phyloP scores from a whole-genome alignment of 2,113 vertebrate genomes.

The Cyprinodon brontotheroides region DNA sequence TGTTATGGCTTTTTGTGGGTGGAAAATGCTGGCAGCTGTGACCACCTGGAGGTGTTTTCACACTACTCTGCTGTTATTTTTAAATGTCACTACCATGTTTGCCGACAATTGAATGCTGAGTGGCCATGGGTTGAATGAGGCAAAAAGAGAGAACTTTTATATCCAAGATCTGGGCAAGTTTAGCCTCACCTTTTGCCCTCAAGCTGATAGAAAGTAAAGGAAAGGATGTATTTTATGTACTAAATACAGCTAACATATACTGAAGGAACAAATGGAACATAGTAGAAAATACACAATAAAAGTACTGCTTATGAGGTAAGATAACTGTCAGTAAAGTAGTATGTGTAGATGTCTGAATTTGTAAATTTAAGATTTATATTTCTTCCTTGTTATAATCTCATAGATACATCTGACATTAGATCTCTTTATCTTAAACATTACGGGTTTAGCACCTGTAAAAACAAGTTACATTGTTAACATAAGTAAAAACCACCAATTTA shows the following conservation, averaged over 20 bases:
- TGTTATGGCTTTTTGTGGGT: slow-evolving; percentile 32
- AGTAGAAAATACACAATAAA: no score
- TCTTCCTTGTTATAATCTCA: no score
- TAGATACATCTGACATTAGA: no score
- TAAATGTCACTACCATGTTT: slow-evolving; percentile 42
- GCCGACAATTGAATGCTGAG: slow-evolving; percentile 12
- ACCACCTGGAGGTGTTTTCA: slow-evolving; percentile 40
- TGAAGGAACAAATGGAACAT: no score
- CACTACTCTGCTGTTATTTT: slow-evolving; percentile 28
- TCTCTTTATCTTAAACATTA: no score
- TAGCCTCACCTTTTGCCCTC: not conserved
- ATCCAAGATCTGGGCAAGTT: not conserved
- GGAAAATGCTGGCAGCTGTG: slow-evolving; percentile 37
- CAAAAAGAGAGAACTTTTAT: not conserved
- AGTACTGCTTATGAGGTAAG: no score
- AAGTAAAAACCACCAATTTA: no score
- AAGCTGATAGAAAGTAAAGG: not conserved
- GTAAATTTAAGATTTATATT: no score
- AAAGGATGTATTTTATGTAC: not conserved
- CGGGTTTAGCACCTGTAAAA: no score
- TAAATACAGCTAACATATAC: not conserved
- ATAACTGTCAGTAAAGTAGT: no score
- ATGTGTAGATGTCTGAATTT: no score
- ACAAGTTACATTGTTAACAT: no score
- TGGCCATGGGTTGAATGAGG: slow-evolving; percentile 2